These are phyloP conservation scores for Neoitamus cyanurus DNA, from an alignment of 2,888 invertebrate species.

Conservation along the genomic window DNA sequence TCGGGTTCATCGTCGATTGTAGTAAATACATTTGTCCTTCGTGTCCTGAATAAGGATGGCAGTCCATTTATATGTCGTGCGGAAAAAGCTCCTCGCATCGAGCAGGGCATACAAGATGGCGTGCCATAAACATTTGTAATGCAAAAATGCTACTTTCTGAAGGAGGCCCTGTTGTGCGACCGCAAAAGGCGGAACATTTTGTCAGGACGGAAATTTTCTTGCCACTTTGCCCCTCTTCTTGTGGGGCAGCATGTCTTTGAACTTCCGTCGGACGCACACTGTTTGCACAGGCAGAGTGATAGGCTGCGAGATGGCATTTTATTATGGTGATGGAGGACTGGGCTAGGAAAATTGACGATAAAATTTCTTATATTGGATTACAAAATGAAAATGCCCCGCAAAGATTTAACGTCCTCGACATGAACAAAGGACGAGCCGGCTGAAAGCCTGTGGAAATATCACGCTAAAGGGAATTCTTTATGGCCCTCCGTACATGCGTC, in stretches of 20 bases:
- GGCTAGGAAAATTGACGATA: conserved; percentile 39
- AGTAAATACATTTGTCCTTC: conserved; percentile 51
- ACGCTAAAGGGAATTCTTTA: conserved; percentile 23
- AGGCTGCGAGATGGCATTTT: conserved; percentile 26
- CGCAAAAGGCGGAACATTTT: conserved; percentile 14
- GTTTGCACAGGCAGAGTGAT: neutral
- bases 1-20: conserved; percentile 45
- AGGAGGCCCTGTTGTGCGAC: neutral
- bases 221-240: neutral
- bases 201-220: neutral
- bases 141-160: conserved; percentile 47
- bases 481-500: neutral
- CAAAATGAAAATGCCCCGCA: conserved; percentile 23
- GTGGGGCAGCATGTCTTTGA: neutral
- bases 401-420: conserved; percentile 11
- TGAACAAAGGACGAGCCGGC: neutral
- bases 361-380: conserved; percentile 41
- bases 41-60: conserved; percentile 51
- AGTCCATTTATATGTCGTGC: conserved; percentile 41
- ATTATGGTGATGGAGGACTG: conserved; percentile 37
- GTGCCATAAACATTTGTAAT: conserved; percentile 51
- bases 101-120: conserved; percentile 33
- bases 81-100: neutral
- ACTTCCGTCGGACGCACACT: conserved; percentile 17
- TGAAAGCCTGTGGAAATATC: neutral